Evolutionary conservation across 2,888 invertebrate genomes (phyloP).

Genomic region (Micoletzkya japonica): DNA sequence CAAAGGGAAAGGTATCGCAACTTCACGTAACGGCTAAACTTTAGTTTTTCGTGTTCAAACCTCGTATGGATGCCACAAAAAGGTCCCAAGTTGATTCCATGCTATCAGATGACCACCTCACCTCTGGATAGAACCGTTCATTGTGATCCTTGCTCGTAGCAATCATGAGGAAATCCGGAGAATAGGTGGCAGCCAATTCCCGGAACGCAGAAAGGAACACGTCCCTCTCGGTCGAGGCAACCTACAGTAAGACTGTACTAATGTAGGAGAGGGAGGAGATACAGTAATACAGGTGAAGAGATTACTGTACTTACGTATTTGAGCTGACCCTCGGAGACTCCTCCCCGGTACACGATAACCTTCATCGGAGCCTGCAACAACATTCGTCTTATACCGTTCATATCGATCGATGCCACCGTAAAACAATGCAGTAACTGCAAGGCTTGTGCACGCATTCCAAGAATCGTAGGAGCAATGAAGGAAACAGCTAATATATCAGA

Average conservation of each 20-base stretch:
- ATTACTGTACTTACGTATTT: background rate
- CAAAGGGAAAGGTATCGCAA: too few species aligned
- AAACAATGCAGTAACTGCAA: too few species aligned
- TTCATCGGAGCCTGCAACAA: too few species aligned
- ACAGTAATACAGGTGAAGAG: background rate
- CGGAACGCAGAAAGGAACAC: conserved; percentile 1
- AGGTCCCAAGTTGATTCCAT: background rate
- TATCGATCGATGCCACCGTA: too few species aligned
- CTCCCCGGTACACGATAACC: conserved; percentile 22
- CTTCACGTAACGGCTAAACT: too few species aligned
- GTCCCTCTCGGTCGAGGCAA: conserved; percentile 6
- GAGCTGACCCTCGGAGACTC: conserved; percentile 16
- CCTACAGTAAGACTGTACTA: background rate
- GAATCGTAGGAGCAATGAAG: too few species aligned
- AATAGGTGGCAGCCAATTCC: background rate
- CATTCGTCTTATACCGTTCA: too few species aligned
- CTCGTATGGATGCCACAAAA: too few species aligned
- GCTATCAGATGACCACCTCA: background rate
- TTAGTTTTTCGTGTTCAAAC: too few species aligned
- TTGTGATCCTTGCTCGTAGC: conserved; percentile 26
- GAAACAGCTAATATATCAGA: background rate
- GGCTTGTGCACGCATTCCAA: too few species aligned
- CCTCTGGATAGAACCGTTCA: conserved; percentile 27
- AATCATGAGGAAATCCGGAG: conserved; percentile 11
- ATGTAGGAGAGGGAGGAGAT: background rate